phyloP scores from a whole-genome alignment of 2,113 vertebrate genomes.

The Triplophysa tibetana region DNA sequence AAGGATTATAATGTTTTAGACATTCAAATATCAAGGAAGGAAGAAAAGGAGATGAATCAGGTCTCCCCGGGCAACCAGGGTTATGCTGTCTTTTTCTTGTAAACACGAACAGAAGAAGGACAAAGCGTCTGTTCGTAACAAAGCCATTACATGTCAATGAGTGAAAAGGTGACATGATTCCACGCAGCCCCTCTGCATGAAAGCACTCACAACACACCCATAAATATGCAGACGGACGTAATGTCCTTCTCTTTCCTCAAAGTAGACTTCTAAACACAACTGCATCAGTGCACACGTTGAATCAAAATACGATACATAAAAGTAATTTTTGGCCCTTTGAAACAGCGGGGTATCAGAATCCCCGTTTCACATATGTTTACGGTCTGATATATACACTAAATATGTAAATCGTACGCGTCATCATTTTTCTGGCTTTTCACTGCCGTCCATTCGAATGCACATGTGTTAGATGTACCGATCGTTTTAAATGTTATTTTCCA shows the following conservation, averaged over 20 bases:
- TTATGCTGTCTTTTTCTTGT: conserved; percentile 54
- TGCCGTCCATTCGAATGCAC: conserved; percentile 66
- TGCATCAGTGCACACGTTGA: conserved; percentile 3
- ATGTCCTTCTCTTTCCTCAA: conserved; percentile 12
- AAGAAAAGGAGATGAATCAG: conserved; percentile 56
- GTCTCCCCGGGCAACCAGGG: conserved; percentile 67
- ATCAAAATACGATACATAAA: neutral
- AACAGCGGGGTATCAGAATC: conserved; percentile 58
- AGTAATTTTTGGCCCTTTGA: conserved; percentile 16
- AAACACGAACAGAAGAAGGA: conserved; percentile 54
- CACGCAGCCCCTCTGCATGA: conserved; percentile 48
- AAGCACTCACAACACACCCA: conserved; percentile 22
- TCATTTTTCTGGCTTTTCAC: conserved; percentile 44
- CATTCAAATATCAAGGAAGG: conserved; percentile 2
- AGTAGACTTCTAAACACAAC: neutral
- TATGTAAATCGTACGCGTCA: conserved; percentile 62
- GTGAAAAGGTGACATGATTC: conserved; percentile 53
- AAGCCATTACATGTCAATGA: conserved; percentile 60
- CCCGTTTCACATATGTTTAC: conserved; percentile 59
- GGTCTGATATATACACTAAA: conserved; percentile 52
- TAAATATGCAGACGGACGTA: conserved; percentile 34
- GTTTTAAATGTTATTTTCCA: conserved; percentile 77
- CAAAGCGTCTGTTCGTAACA: conserved; percentile 59
- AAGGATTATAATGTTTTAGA: conserved; percentile 32
- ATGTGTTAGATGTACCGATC: conserved; percentile 58